Evolutionary conservation across 2,113 vertebrate species (phyloP).

Genomic region (Mesoclemmys tuberculata): DNA sequence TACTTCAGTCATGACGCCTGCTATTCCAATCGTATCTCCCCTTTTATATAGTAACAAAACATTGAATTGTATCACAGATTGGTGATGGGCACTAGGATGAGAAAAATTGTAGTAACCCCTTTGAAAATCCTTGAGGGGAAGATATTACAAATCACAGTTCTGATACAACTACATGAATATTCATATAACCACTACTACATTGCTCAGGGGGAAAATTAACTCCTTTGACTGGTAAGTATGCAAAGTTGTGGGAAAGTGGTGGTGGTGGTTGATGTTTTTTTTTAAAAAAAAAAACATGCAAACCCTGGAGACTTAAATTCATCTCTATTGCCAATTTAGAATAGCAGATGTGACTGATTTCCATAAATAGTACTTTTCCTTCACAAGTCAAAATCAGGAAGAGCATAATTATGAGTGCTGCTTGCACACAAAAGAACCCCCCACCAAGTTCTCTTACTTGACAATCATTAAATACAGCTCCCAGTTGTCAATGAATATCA

Average conservation of each 20-base stretch:
- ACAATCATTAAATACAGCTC: neutral
- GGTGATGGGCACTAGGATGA: neutral
- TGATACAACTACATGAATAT: neutral
- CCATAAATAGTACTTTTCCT: slow-evolving; percentile 30
- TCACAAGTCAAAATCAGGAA: slow-evolving; percentile 24
- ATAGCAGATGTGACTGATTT: slow-evolving; percentile 27
- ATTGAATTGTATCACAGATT: neutral
- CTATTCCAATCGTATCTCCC: neutral
- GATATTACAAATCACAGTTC: neutral
- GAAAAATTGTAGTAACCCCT: neutral
- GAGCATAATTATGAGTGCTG: neutral
- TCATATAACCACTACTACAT: neutral
- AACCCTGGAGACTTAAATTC: neutral
- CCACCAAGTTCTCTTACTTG: slow-evolving; percentile 34
- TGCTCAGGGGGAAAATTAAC: neutral
- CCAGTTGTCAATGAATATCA: neutral
- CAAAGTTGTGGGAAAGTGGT: neutral
- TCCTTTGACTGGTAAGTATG: neutral
- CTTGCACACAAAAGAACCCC: slow-evolving; percentile 18
- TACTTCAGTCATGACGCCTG: neutral
- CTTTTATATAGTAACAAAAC: neutral
- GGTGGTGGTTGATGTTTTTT: neutral
- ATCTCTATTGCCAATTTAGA: neutral
- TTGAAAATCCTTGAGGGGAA: neutral
- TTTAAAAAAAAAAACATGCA: too few species aligned